Percentiles rank a stretch among this genome's conserved stretches.
These are phyloP conservation scores for Epirrhoe alternata DNA, from an alignment of 2,888 invertebrate species.

Conservation along the genomic window DNA sequence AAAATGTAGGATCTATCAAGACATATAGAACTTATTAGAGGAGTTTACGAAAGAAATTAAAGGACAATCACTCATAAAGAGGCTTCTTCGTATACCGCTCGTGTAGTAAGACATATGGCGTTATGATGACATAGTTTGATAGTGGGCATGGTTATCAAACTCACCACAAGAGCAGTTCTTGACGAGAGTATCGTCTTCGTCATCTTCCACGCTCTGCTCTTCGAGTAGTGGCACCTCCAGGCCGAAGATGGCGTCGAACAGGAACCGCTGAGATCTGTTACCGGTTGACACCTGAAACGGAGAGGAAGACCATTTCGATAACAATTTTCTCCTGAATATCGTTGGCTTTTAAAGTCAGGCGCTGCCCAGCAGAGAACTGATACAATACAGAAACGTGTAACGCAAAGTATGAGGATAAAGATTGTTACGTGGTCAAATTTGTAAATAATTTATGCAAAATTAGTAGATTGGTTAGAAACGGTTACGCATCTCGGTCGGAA, in stretches of 20 bases:
- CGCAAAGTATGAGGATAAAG: no score
- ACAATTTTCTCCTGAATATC: no score
- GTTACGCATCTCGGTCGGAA: constrained; percentile 28
- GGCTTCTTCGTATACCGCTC: no score
- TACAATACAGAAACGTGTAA: no score
- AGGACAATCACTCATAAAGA: no score
- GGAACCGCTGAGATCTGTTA: constrained; percentile 87
- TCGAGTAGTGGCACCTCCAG: constrained; percentile 84
- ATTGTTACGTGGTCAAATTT: constrained; percentile 16
- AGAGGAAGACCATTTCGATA: neutral
- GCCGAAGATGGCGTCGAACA: constrained; percentile 90
- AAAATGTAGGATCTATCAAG: no score
- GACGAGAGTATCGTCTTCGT: constrained; percentile 82
- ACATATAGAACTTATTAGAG: no score
- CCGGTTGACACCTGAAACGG: constrained; percentile 70
- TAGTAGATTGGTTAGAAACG: neutral
- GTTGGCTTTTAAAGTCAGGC: no score
- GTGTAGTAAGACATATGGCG: neutral
- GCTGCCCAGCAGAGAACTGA: no score
- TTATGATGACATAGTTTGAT: neutral
- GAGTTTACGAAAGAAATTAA: no score
- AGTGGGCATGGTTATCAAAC: constrained; percentile 42
- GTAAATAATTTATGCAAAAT: constrained; percentile 10
- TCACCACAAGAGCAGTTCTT: constrained; percentile 91
- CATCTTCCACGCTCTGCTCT: constrained; percentile 85